Percentiles rank a stretch among this genome's conserved stretches.
phyloP scores from a whole-genome alignment of 1,140 invertebrate genomes.

The Cydia amplana region DNA sequence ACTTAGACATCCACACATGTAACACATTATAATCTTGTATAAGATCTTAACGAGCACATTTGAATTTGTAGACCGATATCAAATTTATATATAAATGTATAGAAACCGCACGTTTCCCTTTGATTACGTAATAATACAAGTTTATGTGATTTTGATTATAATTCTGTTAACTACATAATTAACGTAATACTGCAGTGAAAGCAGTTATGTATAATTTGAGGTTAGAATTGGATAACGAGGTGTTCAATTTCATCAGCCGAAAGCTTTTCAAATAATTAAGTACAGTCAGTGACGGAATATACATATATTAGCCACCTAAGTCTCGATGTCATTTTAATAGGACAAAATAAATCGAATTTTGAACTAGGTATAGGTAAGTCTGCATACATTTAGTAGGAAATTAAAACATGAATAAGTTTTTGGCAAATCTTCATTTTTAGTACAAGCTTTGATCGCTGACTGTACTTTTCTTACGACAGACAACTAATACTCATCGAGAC shows the following conservation, averaged over 20 bases:
- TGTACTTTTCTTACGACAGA: too few relatives aligned
- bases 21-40: neutral
- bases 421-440: too few relatives aligned
- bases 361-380: neutral
- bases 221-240: neutral
- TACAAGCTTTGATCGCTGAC: too few relatives aligned
- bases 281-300: too few relatives aligned
- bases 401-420: too few relatives aligned
- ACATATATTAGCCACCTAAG: too few relatives aligned
- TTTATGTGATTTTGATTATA: neutral
- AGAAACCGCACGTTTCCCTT: conserved; percentile 1
- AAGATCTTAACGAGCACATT: neutral
- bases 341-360: neutral
- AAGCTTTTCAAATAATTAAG: too few relatives aligned
- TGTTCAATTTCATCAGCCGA: too few relatives aligned
- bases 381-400: too few relatives aligned
- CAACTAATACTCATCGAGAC: too few relatives aligned
- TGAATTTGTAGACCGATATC: neutral
- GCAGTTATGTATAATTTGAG: conserved; percentile 1
- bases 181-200: conserved; percentile 10
- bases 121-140: neutral
- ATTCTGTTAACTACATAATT: neutral
- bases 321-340: too few relatives aligned
- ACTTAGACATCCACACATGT: too few relatives aligned
- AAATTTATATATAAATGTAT: conserved; percentile 1